Conservation (phyloP, 1,140 invertebrate species). For the Antheraea pernyi region DNA sequence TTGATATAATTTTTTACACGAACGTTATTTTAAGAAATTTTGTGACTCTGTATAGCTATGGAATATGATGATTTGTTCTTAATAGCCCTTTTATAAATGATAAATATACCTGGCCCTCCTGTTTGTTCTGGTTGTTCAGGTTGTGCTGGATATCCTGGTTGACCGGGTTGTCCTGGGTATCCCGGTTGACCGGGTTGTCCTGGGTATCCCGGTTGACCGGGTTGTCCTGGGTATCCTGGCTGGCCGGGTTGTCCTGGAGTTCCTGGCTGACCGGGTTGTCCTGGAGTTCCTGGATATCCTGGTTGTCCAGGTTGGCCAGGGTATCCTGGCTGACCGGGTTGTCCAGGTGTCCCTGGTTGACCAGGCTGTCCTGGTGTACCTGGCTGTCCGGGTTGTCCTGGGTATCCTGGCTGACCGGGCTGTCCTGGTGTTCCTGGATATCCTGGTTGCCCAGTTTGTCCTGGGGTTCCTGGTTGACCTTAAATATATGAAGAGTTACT, state of each 20-base stretch:
- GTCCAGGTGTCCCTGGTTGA: no score
- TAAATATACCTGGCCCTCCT: slow-evolving; percentile 6
- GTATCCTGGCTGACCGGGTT: no score
- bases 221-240: slow-evolving; percentile 28
- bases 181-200: slow-evolving; percentile 12
- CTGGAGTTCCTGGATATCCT: background rate
- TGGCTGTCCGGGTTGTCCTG: no score
- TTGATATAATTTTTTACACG: no score
- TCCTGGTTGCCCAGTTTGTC: slow-evolving; percentile 21
- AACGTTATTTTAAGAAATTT: no score
- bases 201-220: slow-evolving; percentile 14
- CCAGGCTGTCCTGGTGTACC: no score
- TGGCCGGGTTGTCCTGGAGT: slow-evolving; percentile 20
- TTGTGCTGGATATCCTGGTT: slow-evolving; percentile 13
- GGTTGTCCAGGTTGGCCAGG: background rate
- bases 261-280: slow-evolving; percentile 18
- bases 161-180: slow-evolving; percentile 11
- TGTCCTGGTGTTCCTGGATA: background rate
- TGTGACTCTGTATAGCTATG: no score
- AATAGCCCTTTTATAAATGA: no score
- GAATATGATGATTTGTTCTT: no score
- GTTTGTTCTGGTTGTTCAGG: slow-evolving; percentile 10
- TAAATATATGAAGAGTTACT: background rate
- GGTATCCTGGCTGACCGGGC: no score
- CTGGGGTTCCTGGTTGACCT: slow-evolving; percentile 15